Evolutionary conservation across 2,797 vertebrate genomes (phyloP), one percentile per base, ranked within the genome.

Genomic region (Myripristis jacobus): DNA sequence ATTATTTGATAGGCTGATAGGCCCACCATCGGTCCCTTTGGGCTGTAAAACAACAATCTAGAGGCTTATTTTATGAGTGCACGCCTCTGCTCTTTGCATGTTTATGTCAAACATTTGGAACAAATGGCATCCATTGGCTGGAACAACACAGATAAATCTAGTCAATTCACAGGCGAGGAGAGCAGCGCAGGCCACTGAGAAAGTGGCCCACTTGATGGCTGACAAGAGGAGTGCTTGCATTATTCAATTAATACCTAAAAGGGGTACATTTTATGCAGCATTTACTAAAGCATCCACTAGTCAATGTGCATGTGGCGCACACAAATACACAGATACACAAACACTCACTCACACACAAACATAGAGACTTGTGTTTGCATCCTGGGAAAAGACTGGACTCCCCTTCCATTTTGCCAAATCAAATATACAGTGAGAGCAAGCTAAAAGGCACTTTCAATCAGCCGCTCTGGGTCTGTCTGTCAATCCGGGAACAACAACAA

Each of bases 361-460:
- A 85, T 78, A 76, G 87, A 80, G 80, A 71, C 82, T 81, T 82
- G 81, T 71, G 90, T 89, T 88, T 90, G 88, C 87, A 91, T 92
- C 84, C 84, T 89, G 88, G 89, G 90, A 92, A 87, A 92, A 89
- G 87, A 91, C 90, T 90, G 89, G 88, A 93, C 90, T 93, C 92
- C 84, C 84, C 89, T 87, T 93, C 91, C 92, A 93, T 92, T 93
- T 92, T 91, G 91, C 88, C 87, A 92, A 93, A 93, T 93, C 88
- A 93, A 91, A 92, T 92, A 92, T 92, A 93, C 91, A 92, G 91
- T 91, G 90, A 91, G 91, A 92, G 91, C 91, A 91, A 92, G 91
- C 91, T 92, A 92, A 92, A 92, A 93, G 90, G 91, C 91, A 92
- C 91, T 93, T 93, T 92, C 91, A 93, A 92, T 93, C 92, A 93